These are phyloP conservation scores for Pachymerium ferrugineum DNA, from an alignment of 2,888 invertebrate genomes.

Conservation along the genomic window DNA sequence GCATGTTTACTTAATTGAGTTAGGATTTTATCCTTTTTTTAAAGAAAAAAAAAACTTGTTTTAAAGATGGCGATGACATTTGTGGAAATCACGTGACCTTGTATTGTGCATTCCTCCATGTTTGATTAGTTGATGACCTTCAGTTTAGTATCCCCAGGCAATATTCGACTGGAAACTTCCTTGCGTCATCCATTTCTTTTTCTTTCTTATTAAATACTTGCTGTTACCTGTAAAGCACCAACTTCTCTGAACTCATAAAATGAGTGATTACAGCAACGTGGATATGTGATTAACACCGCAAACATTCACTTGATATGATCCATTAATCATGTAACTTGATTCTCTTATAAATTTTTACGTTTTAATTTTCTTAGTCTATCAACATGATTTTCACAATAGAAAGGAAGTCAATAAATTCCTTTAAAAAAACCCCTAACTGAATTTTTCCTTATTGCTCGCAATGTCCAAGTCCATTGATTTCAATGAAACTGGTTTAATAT, in stretches of 20 bases:
- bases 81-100: conserved; percentile 18
- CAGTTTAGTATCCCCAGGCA: neutral
- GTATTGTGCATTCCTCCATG: conserved; percentile 23
- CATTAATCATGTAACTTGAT: no score
- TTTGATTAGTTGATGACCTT: conserved; percentile 27
- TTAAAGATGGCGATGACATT: conserved; percentile 27
- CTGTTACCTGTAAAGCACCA: conserved; percentile 4
- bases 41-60: no score
- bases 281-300: no score
- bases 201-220: conserved; percentile 20
- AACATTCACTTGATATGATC: no score
- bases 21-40: neutral
- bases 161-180: neutral
- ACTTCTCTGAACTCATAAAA: conserved; percentile 1
- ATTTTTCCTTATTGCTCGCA: no score
- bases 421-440: no score
- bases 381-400: no score
- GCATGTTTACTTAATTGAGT: neutral
- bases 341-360: no score
- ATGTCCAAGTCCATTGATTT: no score
- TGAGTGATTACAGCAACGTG: neutral
- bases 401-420: no score
- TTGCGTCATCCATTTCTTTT: conserved; percentile 16
- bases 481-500: no score
- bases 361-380: no score